Evolutionary conservation across 1,140 invertebrate genomes (phyloP), one percentile per base, ranked within the genome.

Genomic region (Heliothis virescens): DNA sequence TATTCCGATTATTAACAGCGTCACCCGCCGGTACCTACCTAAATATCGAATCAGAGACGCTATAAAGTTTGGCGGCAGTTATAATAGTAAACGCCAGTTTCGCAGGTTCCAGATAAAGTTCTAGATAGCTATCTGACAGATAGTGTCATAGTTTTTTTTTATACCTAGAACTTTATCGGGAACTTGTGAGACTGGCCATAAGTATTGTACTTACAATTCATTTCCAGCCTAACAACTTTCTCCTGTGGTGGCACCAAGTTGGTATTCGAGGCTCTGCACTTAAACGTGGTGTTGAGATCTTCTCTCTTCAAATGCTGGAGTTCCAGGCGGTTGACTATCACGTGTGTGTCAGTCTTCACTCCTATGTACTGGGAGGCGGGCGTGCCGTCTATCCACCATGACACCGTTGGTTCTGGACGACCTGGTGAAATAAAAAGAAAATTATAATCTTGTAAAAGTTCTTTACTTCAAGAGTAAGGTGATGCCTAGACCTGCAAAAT

Each of bases 251-350:
- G 96, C 80, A 97, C 97, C n/a, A 98, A 95, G 83, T 98, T 97
- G n/a, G 98, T 98, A 89, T 98, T 98, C 65, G 96, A 96, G 1
- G 98, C 98, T 90, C 97, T 96, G 89, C 98, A 98, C 91, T 97
- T 98, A 93, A 97, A 97, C 2, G 97, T 97, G 11, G 97, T 97
- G 88, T 98, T 98, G 59, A 98, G 96, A 78, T 98, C 97, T 80
- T 97, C 96, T 83, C 98, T 95, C 79, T 95, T 96, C 77, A 98
- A 93, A 79, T 96, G 95, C 34, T 95, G 95, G 50, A 98, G 95
- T 85, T 96, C 96, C 79, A 98, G 91, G 62, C 96, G 95, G 93
- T 98, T 98, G 77, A 98, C 97, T 18, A 98, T 96, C 9, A 98
- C 96, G 85, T 97, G 97, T 3, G 96, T 96, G 59, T 96, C 96